Base-by-base conservation (phyloP, 2,797 vertebrate species). In the Orestias chungarensis region DNA sequence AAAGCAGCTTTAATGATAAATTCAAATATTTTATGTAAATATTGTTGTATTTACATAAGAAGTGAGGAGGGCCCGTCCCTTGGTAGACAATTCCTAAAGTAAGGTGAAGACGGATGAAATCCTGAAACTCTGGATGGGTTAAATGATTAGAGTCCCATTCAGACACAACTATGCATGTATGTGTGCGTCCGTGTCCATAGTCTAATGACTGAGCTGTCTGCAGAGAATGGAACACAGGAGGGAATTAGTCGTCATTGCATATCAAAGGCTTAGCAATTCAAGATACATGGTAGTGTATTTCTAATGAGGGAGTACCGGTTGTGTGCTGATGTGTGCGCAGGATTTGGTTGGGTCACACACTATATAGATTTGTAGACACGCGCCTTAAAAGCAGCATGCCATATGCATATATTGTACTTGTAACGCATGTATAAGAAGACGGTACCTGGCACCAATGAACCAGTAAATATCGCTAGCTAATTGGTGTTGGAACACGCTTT, bases 171-270 rank as follows among this genome's bases (percentile, higher is more conserved):
- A 40, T 73, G 70, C 76, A 64, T 82, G 79, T 69, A 46, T 73
- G 55, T 79, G 71, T 77, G 82, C 66, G 80, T 85, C 65, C 52
- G 12, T 86, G 88, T 87, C 76, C 59, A 2, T 25, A 70, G 81
- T 81, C 87, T 92, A 92, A 92, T 93, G 89, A 92, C 82, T 80
- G 84, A 0, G 79, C 81, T 86, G 89, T 91, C 92, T 88, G 83
- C 84, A 66, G 89, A 93, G 92, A 93, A 80, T 52, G 71, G 80
- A 88, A 90, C 89, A 91, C 92, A 89, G 86, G 84, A 86, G 94
- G 93, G 93, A 93, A 94, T 93, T 93, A 93, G 92, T 90, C 86
- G 46, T 92, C 86, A 90, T 94, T 94, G 91, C 91, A 94, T 94
- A 94, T 95, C 93, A 94, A 94, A 94, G 93, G 86, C 73, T 88